phyloP scores from a whole-genome alignment of 2,113 vertebrate genomes.

The Dolichotis patagonum region DNA sequence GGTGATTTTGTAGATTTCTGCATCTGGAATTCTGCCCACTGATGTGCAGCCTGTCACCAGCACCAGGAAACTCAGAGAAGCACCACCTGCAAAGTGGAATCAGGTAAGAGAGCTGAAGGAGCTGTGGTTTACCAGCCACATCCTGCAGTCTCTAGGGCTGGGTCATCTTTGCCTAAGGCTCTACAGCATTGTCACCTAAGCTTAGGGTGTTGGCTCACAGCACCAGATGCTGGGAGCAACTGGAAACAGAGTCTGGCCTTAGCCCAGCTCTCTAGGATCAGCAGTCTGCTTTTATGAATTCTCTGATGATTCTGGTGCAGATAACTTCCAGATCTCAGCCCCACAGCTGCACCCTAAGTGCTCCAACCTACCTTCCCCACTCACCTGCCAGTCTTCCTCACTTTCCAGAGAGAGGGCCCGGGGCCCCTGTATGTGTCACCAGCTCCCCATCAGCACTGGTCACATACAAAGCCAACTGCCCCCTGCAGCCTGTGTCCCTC shows the following conservation, averaged over 20 bases:
- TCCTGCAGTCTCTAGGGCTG: not conserved
- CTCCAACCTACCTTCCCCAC: not conserved
- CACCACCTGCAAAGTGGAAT: conserved; percentile 83
- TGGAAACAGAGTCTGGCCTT: not conserved
- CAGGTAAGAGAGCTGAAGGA: conserved; percentile 25
- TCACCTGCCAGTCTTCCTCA: not conserved
- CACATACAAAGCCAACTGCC: not conserved
- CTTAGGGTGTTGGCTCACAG: not conserved
- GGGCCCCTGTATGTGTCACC: not conserved
- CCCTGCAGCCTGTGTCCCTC: not conserved
- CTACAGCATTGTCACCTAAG: not conserved
- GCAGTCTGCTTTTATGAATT: not conserved
- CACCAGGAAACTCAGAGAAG: conserved; percentile 87
- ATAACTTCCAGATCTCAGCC: not conserved
- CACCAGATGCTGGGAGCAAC: not conserved
- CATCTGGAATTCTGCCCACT: conserved; percentile 88
- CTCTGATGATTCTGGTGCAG: not conserved
- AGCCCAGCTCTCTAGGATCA: not conserved
- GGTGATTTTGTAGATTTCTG: conserved; percentile 90
- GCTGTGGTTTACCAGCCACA: not conserved
- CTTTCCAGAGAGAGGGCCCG: not conserved
- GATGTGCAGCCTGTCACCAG: conserved; percentile 89
- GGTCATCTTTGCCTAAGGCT: not conserved
- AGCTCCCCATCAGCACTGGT: not conserved
- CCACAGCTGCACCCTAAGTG: not conserved